Evolutionary conservation across 2,113 vertebrate species (phyloP).

Genomic region (Podocnemis expansa): DNA sequence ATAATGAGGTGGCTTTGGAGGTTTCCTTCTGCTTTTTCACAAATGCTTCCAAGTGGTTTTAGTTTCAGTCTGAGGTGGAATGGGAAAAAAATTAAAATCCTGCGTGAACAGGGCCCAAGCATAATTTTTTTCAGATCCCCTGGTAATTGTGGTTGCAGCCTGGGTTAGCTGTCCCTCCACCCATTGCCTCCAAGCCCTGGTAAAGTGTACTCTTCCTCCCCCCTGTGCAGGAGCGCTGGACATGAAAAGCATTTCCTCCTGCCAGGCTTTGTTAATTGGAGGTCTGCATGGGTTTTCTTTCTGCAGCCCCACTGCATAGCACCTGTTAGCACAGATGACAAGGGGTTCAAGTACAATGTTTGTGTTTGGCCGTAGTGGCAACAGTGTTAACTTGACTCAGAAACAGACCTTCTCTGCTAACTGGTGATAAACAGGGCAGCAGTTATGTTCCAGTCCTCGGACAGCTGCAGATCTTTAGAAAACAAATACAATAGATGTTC

Average conservation of each 20-base stretch:
- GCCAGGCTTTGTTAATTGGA: neutral
- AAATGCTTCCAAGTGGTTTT: neutral
- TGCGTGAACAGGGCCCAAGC: neutral
- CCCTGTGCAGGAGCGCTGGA: neutral
- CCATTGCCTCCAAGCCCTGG: too few species aligned
- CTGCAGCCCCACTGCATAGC: neutral
- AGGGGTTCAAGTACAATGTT: neutral
- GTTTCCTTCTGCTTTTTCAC: neutral
- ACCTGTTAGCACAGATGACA: neutral
- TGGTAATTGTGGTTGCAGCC: too few species aligned
- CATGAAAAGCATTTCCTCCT: neutral
- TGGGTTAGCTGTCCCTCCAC: too few species aligned
- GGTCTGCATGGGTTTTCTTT: neutral
- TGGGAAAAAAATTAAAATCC: neutral
- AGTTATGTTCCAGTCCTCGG: conserved; percentile 22
- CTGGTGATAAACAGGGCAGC: neutral
- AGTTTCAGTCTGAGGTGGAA: neutral
- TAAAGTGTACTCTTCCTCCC: too few species aligned
- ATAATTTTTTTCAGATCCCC: too few species aligned
- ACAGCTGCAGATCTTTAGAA: neutral
- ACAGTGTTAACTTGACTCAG: neutral
- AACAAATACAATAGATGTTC: neutral
- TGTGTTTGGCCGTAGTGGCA: fast-evolving
- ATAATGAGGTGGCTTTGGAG: neutral
- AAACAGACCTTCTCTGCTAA: neutral